phyloP scores from a whole-genome alignment of 2,797 vertebrate species.

The Cichlasoma orientale region DNA sequence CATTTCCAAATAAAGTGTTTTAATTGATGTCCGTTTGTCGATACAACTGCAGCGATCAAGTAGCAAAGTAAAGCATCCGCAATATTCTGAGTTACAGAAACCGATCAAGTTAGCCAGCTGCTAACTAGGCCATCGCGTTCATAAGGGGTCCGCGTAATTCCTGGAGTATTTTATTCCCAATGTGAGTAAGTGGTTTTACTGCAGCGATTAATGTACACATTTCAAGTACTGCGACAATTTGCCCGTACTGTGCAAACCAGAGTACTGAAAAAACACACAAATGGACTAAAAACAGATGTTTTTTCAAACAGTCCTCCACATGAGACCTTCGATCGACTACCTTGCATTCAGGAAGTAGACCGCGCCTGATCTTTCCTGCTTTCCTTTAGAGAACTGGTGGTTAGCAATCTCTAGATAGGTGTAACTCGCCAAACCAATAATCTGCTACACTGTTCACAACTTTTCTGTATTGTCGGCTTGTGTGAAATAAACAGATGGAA shows the following conservation, averaged over 20 bases:
- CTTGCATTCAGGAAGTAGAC: conserved; percentile 71
- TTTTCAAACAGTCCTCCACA: background rate
- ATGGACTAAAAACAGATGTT: background rate
- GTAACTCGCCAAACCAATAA: conserved; percentile 1
- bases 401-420: conserved; percentile 17
- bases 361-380: conserved; percentile 36
- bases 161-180: conserved; percentile 41
- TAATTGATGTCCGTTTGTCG: accelerated
- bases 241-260: accelerated
- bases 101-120: conserved; percentile 22
- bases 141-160: conserved; percentile 54
- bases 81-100: accelerated
- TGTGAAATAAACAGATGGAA: background rate
- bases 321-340: conserved; percentile 21
- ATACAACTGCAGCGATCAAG: accelerated
- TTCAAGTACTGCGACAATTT: accelerated
- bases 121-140: conserved; percentile 70
- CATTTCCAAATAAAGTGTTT: accelerated
- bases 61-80: background rate
- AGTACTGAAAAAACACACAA: accelerated
- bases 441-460: background rate
- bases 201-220: background rate
- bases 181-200: background rate
- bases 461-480: background rate
- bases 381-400: conserved; percentile 30